Conservation (phyloP, 2,888 invertebrate species). For the Nomada lathburiana region DNA sequence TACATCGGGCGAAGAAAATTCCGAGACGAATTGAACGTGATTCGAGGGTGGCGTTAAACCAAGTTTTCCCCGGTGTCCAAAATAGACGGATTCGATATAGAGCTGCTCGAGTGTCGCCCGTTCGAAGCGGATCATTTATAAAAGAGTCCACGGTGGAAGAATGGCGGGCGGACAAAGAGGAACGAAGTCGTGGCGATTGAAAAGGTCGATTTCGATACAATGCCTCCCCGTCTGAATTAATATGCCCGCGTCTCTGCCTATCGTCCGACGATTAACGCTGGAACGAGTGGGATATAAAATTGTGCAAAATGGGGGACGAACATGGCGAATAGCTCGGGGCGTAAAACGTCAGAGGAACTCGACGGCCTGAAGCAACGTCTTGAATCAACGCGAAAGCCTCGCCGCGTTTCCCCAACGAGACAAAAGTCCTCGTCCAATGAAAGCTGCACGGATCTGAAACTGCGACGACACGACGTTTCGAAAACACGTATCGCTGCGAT, state of each 20-base stretch:
- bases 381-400: constrained; percentile 16
- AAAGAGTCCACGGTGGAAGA: neutral
- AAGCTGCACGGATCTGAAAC: constrained; percentile 29
- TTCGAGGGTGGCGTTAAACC: constrained; percentile 1
- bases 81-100: constrained; percentile 3
- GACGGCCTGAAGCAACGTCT: constrained; percentile 27
- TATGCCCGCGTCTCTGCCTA: neutral
- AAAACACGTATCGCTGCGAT: constrained; percentile 26
- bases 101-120: constrained; percentile 6
- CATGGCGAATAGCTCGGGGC: neutral
- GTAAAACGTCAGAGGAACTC: neutral
- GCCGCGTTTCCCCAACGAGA: constrained; percentile 12
- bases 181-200: constrained; percentile 11
- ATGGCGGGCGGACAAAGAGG: too few species aligned
- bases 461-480: constrained; percentile 16
- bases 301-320: neutral
- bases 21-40: neutral
- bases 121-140: constrained; percentile 23
- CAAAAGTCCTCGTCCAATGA: constrained; percentile 34
- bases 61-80: neutral
- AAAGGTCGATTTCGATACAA: constrained; percentile 21
- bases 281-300: neutral
- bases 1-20: neutral
- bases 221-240: neutral
- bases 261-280: neutral